phyloP scores from a whole-genome alignment of 2,888 invertebrate genomes.

The Phasia obesa region DNA sequence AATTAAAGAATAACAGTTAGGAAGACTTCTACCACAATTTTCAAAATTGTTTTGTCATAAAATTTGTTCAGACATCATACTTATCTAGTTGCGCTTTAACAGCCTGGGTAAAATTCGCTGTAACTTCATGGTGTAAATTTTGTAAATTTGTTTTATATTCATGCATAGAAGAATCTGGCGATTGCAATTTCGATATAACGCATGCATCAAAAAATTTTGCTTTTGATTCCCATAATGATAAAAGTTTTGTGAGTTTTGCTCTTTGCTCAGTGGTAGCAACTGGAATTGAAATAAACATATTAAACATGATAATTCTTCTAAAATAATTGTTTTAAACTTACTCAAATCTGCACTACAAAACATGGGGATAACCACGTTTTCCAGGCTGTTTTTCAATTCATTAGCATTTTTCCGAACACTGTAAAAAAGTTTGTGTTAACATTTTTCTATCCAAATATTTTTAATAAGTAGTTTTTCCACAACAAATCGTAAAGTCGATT shows the following conservation, averaged over 20 bases:
- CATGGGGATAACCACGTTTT: conserved; percentile 98
- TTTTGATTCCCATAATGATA: conserved; percentile 98
- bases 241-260: conserved; percentile 94
- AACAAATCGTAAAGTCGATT: not conserved
- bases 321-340: conserved; percentile 78
- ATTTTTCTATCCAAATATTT: conserved; percentile 23
- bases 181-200: conserved; percentile 93
- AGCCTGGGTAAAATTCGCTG: conserved; percentile 89
- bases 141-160: conserved; percentile 94
- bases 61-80: conserved; percentile 77
- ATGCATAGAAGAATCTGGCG: conserved; percentile 93
- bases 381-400: conserved; percentile 95
- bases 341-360: conserved; percentile 96
- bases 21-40: not conserved
- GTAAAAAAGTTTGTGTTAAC: conserved; percentile 79
- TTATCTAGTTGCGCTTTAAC: conserved; percentile 93
- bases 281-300: conserved; percentile 72
- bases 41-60: not conserved
- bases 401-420: conserved; percentile 98
- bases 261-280: conserved; percentile 94
- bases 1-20: not conserved
- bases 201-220: conserved; percentile 92
- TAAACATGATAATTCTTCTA: not conserved
- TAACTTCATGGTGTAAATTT: conserved; percentile 90
- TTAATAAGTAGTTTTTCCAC: not conserved